Evolutionary conservation across 2,888 invertebrate species (phyloP).

Genomic region (Biston stratarius): DNA sequence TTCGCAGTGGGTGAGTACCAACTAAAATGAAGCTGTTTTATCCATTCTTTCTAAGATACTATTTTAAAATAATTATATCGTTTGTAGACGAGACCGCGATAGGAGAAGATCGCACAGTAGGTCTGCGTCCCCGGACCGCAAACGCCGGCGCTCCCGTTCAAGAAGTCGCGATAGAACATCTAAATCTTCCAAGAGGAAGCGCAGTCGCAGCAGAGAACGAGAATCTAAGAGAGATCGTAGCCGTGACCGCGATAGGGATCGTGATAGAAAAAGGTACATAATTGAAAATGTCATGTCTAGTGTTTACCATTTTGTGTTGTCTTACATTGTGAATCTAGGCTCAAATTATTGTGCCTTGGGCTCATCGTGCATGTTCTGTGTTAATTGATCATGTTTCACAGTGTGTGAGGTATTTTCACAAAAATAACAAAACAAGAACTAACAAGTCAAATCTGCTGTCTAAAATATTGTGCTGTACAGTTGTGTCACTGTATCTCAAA

Average conservation of each 20-base stretch:
- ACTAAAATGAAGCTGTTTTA: neutral
- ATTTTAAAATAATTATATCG: neutral
- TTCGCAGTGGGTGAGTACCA: conserved; percentile 76
- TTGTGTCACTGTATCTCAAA: too few species aligned
- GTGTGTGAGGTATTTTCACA: too few species aligned
- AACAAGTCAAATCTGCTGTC: too few species aligned
- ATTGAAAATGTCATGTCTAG: neutral
- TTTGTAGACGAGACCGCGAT: conserved; percentile 73
- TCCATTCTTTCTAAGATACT: neutral
- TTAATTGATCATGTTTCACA: too few species aligned
- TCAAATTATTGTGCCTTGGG: too few species aligned
- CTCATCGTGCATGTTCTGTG: too few species aligned
- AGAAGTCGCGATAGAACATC: conserved; percentile 87
- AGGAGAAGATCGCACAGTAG: conserved; percentile 87
- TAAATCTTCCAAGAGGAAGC: conserved; percentile 87
- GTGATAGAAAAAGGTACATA: conserved; percentile 74
- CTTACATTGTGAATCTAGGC: too few species aligned
- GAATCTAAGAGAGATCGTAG: conserved; percentile 86
- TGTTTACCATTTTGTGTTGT: neutral
- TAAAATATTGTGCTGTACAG: too few species aligned
- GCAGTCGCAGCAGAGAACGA: conserved; percentile 89
- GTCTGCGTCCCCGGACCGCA: conserved; percentile 86
- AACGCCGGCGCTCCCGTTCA: conserved; percentile 85
- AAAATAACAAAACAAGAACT: too few species aligned
- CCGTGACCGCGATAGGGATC: conserved; percentile 73